These are phyloP conservation scores for Suncus etruscus DNA, from an alignment of 2,113 vertebrate genomes.

Conservation along the genomic window DNA sequence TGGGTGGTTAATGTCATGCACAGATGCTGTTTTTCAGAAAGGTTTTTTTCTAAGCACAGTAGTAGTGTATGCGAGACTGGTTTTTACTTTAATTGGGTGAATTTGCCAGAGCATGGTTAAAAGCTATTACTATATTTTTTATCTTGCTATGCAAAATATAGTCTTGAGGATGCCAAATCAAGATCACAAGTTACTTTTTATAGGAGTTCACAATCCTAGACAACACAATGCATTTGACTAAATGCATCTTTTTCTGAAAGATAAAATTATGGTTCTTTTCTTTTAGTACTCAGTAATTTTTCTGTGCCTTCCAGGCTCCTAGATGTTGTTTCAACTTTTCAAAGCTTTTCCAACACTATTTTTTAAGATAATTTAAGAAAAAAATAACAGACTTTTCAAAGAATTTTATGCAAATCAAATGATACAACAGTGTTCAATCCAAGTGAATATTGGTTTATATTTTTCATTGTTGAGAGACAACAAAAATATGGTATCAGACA, in stretches of 20 bases:
- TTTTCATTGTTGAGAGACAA: constrained; percentile 40
- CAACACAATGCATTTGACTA: not conserved
- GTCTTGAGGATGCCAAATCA: not conserved
- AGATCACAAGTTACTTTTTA: not conserved
- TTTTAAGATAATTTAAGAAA: constrained; percentile 72
- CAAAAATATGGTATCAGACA: not conserved
- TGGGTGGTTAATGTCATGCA: not conserved
- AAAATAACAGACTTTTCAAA: constrained; percentile 77
- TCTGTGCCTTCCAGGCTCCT: constrained; percentile 62
- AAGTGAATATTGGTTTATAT: constrained; percentile 45
- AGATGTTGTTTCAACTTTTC: constrained; percentile 52
- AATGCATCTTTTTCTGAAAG: not conserved
- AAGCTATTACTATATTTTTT: constrained; percentile 52
- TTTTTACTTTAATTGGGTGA: constrained; percentile 57
- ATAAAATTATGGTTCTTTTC: not conserved
- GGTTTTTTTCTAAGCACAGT: not conserved
- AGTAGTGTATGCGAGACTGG: not conserved
- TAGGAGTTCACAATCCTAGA: not conserved
- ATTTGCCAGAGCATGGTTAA: constrained; percentile 48
- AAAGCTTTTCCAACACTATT: constrained; percentile 49
- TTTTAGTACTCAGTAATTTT: constrained; percentile 5
- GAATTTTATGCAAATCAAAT: constrained; percentile 71
- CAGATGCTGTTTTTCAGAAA: not conserved
- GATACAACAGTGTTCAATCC: constrained; percentile 68
- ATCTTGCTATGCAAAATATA: constrained; percentile 26